These are phyloP conservation scores for Eupithecia subumbrata DNA, from an alignment of 2,888 invertebrate species.

Conservation along the genomic window DNA sequence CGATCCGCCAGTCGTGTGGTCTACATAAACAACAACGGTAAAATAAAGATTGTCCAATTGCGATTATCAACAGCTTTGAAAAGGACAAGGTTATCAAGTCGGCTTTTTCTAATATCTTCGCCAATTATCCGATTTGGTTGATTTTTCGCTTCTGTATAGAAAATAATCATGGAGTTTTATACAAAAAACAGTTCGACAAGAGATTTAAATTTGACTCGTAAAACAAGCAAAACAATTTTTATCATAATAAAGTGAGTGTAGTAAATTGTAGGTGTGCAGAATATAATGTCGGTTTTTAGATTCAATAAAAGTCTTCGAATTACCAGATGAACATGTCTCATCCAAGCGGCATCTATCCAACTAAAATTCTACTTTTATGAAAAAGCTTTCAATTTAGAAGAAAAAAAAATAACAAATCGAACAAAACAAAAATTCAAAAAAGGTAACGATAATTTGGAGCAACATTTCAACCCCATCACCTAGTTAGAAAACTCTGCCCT, in stretches of 20 bases:
- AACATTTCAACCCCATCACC: slow-evolving; percentile 35
- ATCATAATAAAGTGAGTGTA: neutral
- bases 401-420: neutral
- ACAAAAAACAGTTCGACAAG: neutral
- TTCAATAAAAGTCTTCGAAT: too few species aligned
- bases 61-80: neutral
- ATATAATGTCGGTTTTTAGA: neutral
- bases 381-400: neutral
- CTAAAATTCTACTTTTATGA: neutral
- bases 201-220: neutral
- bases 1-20: too few species aligned
- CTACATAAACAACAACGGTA: too few species aligned
- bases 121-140: too few species aligned
- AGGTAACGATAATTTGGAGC: neutral
- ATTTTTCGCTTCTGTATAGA: neutral
- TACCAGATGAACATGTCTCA: neutral
- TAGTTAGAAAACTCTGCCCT: slow-evolving; percentile 35
- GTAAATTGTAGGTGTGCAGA: neutral
- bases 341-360: neutral
- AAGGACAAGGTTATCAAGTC: neutral
- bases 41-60: neutral
- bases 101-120: neutral
- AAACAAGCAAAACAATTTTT: too few species aligned
- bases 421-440: neutral
- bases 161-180: neutral